These are phyloP conservation scores for Agrotis puta DNA, from an alignment of 2,888 invertebrate genomes.

Conservation along the genomic window DNA sequence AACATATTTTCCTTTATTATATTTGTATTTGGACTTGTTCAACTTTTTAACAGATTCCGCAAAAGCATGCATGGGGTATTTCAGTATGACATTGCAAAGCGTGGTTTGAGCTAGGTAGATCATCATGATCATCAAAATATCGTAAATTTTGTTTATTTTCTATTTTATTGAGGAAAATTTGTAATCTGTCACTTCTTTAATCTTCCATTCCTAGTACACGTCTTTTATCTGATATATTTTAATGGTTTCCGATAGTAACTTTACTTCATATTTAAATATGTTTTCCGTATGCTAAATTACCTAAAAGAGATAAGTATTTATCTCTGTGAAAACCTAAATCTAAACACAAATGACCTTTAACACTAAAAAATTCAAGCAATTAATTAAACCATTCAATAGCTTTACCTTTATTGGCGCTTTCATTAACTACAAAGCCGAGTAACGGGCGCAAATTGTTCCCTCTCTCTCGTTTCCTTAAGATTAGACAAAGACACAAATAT, in stretches of 20 bases:
- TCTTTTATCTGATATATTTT: slow-evolving; percentile 37
- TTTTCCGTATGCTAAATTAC: background rate
- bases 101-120: too few species aligned
- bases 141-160: slow-evolving; percentile 14
- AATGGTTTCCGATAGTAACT: slow-evolving; percentile 25
- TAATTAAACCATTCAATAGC: slow-evolving; percentile 46
- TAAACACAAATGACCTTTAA: background rate
- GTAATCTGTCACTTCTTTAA: background rate
- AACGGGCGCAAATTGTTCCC: slow-evolving; percentile 70
- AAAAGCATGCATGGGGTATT: background rate
- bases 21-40: background rate
- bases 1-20: background rate
- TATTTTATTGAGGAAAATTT: slow-evolving; percentile 25
- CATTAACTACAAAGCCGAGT: slow-evolving; percentile 62
- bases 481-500: slow-evolving; percentile 59
- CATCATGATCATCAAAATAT: background rate
- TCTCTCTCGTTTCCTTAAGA: slow-evolving; percentile 59
- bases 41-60: background rate
- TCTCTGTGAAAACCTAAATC: background rate
- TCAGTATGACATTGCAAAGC: background rate
- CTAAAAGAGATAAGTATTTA: slow-evolving; percentile 1
- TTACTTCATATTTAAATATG: background rate
- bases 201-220: slow-evolving; percentile 23
- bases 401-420: slow-evolving; percentile 69
- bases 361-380: slow-evolving; percentile 9